phyloP scores from a whole-genome alignment of 2,113 vertebrate species.

The Platycercus adscitus region DNA sequence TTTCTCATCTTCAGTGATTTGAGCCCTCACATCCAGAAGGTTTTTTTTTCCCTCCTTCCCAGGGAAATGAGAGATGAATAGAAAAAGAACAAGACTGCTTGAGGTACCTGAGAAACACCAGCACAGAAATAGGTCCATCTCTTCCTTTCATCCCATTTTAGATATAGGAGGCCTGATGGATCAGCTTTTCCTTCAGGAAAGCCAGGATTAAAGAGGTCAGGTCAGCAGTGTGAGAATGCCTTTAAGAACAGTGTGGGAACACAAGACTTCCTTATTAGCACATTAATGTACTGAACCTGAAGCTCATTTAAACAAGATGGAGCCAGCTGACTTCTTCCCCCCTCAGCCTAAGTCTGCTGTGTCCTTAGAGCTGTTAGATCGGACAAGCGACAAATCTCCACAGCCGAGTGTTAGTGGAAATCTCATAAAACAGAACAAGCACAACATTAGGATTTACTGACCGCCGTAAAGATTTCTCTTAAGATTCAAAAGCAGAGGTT shows the following conservation, averaged over 20 bases:
- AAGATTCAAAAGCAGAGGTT: constrained; percentile 7
- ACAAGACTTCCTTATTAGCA: constrained; percentile 25
- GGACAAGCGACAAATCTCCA: not conserved
- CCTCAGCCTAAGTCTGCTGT: not conserved
- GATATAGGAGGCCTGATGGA: constrained; percentile 4
- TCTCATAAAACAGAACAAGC: constrained; percentile 2
- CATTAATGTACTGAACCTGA: constrained; percentile 4
- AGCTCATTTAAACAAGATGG: constrained; percentile 17
- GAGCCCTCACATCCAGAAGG: not conserved
- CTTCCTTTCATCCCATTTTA: constrained; percentile 30
- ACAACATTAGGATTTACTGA: constrained; percentile 1
- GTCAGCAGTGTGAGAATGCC: constrained; percentile 17
- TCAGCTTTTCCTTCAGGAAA: constrained; percentile 53
- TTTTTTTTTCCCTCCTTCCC: not conserved
- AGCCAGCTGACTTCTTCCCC: not conserved
- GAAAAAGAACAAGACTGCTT: not conserved
- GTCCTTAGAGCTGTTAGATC: not conserved
- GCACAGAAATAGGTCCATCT: not conserved
- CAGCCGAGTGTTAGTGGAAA: not conserved
- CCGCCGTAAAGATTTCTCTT: constrained; percentile 20
- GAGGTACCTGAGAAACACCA: constrained; percentile 29
- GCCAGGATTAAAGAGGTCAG: constrained; percentile 60
- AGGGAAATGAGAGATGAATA: constrained; percentile 19
- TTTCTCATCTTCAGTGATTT: constrained; percentile 35
- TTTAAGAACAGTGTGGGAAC: constrained; percentile 45